phyloP scores from a whole-genome alignment of 2,113 vertebrate genomes.

The Ranitomeya variabilis region DNA sequence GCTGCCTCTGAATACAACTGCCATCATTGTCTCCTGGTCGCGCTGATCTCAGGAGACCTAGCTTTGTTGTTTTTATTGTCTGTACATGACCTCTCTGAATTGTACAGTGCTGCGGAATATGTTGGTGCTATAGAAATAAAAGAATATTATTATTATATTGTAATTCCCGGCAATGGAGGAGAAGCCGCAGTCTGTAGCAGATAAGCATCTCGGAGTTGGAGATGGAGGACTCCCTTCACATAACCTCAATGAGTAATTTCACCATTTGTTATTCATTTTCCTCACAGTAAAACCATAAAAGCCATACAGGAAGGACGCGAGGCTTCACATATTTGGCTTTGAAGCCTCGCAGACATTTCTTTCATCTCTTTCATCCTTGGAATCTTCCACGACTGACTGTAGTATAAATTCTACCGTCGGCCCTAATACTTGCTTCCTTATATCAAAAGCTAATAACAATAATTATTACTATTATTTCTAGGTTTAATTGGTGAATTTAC shows the following conservation, averaged over 20 bases:
- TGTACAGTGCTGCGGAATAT: too few species aligned
- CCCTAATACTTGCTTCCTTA: not conserved
- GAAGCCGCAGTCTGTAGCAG: too few species aligned
- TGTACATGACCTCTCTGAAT: too few species aligned
- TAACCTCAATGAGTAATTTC: not conserved
- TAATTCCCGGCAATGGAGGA: too few species aligned
- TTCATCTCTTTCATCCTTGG: not conserved
- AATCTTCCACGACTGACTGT: not conserved
- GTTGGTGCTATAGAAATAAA: too few species aligned
- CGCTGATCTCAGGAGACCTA: too few species aligned
- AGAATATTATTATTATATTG: too few species aligned
- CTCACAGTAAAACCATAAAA: not conserved
- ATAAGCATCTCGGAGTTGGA: not conserved
- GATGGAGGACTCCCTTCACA: not conserved
- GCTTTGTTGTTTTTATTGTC: too few species aligned
- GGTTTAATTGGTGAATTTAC: not conserved
- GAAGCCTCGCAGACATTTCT: not conserved
- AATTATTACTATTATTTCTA: too few species aligned
- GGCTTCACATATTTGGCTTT: not conserved
- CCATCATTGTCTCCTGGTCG: too few species aligned
- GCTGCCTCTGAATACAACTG: too few species aligned
- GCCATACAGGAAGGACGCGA: not conserved
- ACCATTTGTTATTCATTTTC: slow-evolving; percentile 12
- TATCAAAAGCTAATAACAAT: not conserved
- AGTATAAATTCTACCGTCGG: too few species aligned